These are phyloP conservation scores for Turdus rufiventris DNA, from an alignment of 2,113 vertebrate species.

Conservation along the genomic window DNA sequence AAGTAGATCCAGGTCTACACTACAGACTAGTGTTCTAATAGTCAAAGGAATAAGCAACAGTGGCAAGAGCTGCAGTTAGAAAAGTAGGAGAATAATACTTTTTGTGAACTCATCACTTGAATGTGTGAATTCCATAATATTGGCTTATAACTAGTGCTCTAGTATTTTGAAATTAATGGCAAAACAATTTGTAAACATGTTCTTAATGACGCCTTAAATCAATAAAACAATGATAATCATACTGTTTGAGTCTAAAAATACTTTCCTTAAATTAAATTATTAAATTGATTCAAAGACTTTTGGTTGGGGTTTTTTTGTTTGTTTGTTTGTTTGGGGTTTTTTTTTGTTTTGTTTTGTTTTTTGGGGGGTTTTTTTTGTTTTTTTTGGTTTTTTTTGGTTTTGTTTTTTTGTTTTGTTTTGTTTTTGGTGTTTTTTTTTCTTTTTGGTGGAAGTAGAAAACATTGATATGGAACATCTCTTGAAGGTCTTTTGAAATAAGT, in stretches of 20 bases:
- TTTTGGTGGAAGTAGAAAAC: not conserved
- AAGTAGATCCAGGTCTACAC: not conserved
- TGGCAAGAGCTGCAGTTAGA: not conserved
- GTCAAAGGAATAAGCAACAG: not conserved
- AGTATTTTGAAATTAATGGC: not conserved
- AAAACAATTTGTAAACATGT: not conserved
- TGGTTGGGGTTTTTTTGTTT: too few relatives aligned
- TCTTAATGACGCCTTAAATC: not conserved
- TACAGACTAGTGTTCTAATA: not conserved
- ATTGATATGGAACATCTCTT: not conserved
- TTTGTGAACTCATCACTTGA: not conserved
- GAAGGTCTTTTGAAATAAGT: not conserved
- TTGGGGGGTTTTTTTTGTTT: too few relatives aligned
- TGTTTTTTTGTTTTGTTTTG: too few relatives aligned
- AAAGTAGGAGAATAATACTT: not conserved
- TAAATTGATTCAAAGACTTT: not conserved
- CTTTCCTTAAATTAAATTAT: not conserved
- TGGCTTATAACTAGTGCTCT: not conserved
- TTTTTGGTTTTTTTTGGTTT: too few relatives aligned
- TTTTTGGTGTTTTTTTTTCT: not conserved
- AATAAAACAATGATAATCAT: not conserved
- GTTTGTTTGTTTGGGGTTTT: too few relatives aligned
- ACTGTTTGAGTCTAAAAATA: not conserved
- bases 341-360: too few relatives aligned
- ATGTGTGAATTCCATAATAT: not conserved